Percentiles rank a stretch among this genome's conserved stretches.
These are phyloP conservation scores for Quadroppia sp. DNA, from an alignment of 2,888 invertebrate genomes.

Conservation along the genomic window DNA sequence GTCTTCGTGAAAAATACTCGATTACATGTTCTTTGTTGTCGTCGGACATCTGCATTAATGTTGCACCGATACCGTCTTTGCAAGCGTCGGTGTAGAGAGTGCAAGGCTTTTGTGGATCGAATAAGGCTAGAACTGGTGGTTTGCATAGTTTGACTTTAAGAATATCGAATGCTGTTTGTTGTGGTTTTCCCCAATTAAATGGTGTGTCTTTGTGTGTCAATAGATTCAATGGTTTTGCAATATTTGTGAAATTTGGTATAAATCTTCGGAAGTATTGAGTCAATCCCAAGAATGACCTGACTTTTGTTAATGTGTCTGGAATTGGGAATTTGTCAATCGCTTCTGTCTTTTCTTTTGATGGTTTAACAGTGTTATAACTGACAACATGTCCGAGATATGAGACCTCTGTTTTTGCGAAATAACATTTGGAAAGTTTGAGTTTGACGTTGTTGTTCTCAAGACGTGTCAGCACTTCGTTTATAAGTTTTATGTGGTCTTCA, in stretches of 20 bases:
- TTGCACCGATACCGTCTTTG: background rate
- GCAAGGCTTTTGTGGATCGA: background rate
- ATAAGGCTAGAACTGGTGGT: background rate
- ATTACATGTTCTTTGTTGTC: background rate
- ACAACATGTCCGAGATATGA: too few relatives aligned
- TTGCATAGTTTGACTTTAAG: background rate
- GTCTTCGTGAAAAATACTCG: background rate
- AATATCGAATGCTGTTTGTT: constrained; percentile 16
- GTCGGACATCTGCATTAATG: background rate
- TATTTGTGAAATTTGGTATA: background rate
- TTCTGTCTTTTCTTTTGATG: too few relatives aligned
- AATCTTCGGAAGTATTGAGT: constrained; percentile 21
- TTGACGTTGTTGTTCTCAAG: too few relatives aligned
- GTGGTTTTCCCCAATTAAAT: constrained; percentile 16
- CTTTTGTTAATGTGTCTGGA: too few relatives aligned
- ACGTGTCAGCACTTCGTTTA: background rate
- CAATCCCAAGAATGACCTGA: too few relatives aligned
- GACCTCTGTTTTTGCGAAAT: too few relatives aligned
- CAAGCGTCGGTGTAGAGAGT: background rate
- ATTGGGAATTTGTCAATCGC: too few relatives aligned
- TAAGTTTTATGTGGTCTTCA: background rate
- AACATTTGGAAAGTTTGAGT: background rate
- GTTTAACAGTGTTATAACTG: too few relatives aligned
- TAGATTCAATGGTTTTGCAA: background rate
- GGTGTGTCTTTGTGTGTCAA: background rate